Base-by-base conservation (phyloP, 2,797 vertebrate genomes). In the Typhlichthys eigenmanni region DNA sequence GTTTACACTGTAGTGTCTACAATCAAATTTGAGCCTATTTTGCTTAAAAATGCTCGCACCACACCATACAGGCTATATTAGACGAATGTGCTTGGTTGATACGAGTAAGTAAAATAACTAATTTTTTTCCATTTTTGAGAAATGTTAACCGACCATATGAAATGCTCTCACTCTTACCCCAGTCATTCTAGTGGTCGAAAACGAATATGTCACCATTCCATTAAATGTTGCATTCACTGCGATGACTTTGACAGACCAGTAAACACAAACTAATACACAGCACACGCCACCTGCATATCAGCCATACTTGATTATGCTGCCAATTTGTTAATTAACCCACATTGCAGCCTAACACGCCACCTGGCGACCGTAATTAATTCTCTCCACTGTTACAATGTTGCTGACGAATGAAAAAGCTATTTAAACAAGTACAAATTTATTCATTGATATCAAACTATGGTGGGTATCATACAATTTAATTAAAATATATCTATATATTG, bases 301-400 rank as follows among this genome's bases (percentile, higher is more conserved):
- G 29, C 38, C 70, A n/a, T 64, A 6, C 47, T 24, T 84, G 80
- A 88, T 80, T 75, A 55, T 29, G 13, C 71, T 61, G 77, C 62
- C 60, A 65, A 63, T 69, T 62, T 32, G 70, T 72, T 83, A 74
- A 85, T 83, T 80, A 80, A 13, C 47, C 38, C 38, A 43, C 53
- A 47, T 0, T 0, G 68, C 71, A 59, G 78, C 79, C 55, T n/a
- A 24, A n/a, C 55, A 78, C 84, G 87, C 87, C 84, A 53, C 79
- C 85, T 85, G 78, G 72, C 71, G 86, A n/a, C 58, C 52, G 13
- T 0, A 17, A 32, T 59, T 24, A 34, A 29, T 57, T 34, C 48
- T 24, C 3, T 0, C 8, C 10, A 13, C 4, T 16, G 32, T 47
- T 4, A 60, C 16, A 16, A 14, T 62, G 32, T 16, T 50, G 43